Evolutionary conservation across 2,113 vertebrate genomes (phyloP).

Genomic region (Lepidothrix coronata): DNA sequence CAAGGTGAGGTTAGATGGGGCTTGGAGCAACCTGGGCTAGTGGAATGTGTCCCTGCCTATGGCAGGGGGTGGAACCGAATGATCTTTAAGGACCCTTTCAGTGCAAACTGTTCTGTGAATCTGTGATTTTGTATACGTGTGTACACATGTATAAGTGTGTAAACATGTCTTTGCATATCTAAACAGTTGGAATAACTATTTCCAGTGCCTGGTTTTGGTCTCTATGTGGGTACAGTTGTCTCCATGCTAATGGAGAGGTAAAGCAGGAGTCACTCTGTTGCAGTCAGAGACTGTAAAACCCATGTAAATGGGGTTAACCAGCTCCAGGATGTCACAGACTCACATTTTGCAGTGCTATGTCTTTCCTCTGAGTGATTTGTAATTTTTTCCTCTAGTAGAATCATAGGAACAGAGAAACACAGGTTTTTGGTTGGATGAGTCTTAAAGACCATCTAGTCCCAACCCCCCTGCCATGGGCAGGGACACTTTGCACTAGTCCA

Average conservation of each 20-base stretch:
- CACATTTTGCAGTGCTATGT: not conserved
- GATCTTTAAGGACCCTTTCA: not conserved
- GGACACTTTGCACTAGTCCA: not conserved
- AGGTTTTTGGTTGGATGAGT: not conserved
- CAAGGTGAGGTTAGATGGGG: not conserved
- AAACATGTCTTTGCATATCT: not conserved
- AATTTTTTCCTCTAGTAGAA: not conserved
- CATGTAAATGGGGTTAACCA: accelerated
- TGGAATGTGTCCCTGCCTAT: too few species aligned
- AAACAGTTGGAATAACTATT: not conserved
- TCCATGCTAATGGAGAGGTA: not conserved
- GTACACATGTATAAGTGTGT: accelerated
- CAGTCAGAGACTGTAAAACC: not conserved
- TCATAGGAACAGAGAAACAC: not conserved
- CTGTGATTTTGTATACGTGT: not conserved
- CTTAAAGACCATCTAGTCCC: not conserved
- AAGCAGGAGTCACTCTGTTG: not conserved
- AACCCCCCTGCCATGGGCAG: not conserved
- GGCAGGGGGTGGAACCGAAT: not conserved
- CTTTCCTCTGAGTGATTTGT: not conserved
- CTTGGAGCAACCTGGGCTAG: not conserved
- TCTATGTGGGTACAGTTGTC: too few species aligned
- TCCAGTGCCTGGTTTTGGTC: not conserved
- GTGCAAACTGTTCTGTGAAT: not conserved
- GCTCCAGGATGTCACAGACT: accelerated